Conservation (phyloP, 2,888 invertebrate genomes). For the Andrena trimmerana region DNA sequence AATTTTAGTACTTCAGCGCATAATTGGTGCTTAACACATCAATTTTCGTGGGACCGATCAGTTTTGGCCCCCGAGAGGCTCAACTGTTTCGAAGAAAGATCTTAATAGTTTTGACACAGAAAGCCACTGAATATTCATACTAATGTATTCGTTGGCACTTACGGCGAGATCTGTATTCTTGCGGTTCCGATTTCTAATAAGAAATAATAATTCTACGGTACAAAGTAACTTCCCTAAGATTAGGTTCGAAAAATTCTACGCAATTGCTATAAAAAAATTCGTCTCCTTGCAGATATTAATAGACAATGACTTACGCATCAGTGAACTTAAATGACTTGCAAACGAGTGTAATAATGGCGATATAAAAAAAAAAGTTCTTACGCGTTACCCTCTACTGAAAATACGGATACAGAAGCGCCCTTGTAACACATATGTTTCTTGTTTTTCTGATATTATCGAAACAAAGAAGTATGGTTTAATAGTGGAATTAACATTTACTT, state of each 20-base stretch:
- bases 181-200: not conserved
- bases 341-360: slow-evolving; percentile 35
- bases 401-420: slow-evolving; percentile 3
- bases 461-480: slow-evolving; percentile 21
- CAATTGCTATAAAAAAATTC: not conserved
- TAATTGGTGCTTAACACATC: too few relatives aligned
- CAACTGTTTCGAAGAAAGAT: too few relatives aligned
- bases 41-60: too few relatives aligned
- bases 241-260: slow-evolving; percentile 1
- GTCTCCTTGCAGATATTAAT: slow-evolving; percentile 36
- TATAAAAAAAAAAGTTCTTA: slow-evolving; percentile 27
- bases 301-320: slow-evolving; percentile 15
- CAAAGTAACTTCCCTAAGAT: not conserved
- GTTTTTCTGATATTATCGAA: slow-evolving; percentile 10
- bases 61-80: too few relatives aligned
- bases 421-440: not conserved
- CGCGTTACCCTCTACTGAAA: slow-evolving; percentile 3
- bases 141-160: not conserved
- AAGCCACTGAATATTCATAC: too few relatives aligned
- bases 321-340: slow-evolving; percentile 27
- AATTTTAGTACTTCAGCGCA: not conserved
- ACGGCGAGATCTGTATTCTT: not conserved
- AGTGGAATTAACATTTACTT: not conserved
- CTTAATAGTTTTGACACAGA: too few relatives aligned
- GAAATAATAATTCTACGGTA: not conserved